Base-by-base conservation (phyloP, 1,140 invertebrate genomes). In the Littorina saxatilis region DNA sequence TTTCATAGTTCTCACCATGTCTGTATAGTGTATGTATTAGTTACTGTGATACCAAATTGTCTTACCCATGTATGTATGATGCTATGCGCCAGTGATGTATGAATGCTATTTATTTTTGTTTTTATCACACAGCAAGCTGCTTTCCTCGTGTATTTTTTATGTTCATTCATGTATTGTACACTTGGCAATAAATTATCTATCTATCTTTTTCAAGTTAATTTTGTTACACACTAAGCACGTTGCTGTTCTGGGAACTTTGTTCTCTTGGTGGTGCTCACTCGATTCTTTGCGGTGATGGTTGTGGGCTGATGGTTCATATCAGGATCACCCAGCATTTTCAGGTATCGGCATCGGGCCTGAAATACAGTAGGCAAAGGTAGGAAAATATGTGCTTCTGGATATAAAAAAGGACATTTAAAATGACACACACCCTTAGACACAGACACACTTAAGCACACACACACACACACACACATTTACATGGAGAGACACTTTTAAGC, bases 251-350 rank as follows among this genome's bases (percentile, higher is more conserved):
- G 17, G 43, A 47, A 47, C 43, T 47, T 47, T 47, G 43, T 17
- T 47, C 17, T 47, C 17, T 47, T 47, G 7, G 43, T 17, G 5
- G 43, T 47, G 7, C 17, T 47, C 9, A 23, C 20, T 61, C 58
- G 58, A 61, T 29, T 61, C 58, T 61, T 61, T 2, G 43, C 5
- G 15, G 39, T 73, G 70, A 73, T 73, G 70, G 43, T 13, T 23
- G 39, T 39, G 23, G 3, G 70, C 40, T 73, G 70, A 15, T 3
- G 3, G n/a, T 50, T 73, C 70, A 73, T n/a, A n/a, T 52, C 70
- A 27, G 70, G 70, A 29, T 73, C 70, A 15, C 70, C 70, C 11
- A 73, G 27, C 40, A 73, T 27, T 43, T 73, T 47, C 70, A 73
- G 70, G 39, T 39, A 73, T 23, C 39, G 70, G 40, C n/a, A 50